Conservation (phyloP, 1,140 invertebrate genomes). For the Steinernema feltiae region DNA sequence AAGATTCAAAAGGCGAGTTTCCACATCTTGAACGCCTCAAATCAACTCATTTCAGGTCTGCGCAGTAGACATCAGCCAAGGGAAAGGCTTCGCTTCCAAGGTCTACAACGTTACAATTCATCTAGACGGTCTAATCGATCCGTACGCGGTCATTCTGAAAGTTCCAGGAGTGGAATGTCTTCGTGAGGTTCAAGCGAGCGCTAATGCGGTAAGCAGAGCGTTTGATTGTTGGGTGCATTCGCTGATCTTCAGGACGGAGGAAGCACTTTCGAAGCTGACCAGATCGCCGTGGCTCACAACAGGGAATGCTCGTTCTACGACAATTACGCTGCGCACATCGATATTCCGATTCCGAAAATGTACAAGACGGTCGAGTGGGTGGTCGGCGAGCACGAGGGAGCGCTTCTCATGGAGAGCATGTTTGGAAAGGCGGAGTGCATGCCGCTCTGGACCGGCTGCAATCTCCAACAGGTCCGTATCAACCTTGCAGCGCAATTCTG, state of each 20-base stretch:
- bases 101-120: background rate
- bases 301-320: constrained; percentile 14
- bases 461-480: background rate
- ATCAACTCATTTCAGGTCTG: background rate
- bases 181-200: background rate
- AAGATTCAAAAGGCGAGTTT: background rate
- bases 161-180: background rate
- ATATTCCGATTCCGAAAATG: constrained; percentile 6
- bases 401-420: constrained; percentile 17
- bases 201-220: too few species aligned
- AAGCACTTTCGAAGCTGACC: background rate
- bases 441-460: background rate
- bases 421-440: background rate
- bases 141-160: background rate
- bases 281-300: background rate
- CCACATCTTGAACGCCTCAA: background rate
- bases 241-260: background rate
- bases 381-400: background rate
- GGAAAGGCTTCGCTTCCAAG: constrained; percentile 12
- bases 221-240: too few species aligned
- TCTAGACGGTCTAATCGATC: background rate
- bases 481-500: background rate
- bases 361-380: constrained; percentile 10
- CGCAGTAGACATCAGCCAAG: background rate
- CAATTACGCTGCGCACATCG: background rate